phyloP scores from a whole-genome alignment of 2,888 invertebrate genomes.

The Aricia artaxerxes region DNA sequence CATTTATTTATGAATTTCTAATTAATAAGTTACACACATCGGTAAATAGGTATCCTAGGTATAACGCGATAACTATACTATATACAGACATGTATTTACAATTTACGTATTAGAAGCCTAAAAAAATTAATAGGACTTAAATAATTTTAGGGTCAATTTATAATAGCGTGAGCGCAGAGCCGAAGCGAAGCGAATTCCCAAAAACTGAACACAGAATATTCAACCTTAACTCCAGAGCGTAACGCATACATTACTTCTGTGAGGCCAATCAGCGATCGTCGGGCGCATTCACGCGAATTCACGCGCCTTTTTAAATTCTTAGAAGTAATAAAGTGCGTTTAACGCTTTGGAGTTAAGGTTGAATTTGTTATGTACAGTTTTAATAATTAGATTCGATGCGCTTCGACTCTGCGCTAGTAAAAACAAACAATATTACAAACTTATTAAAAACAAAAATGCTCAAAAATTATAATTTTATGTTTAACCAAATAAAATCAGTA shows the following conservation, averaged over 20 bases:
- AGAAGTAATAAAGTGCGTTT: too few species aligned
- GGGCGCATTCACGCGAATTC: too few species aligned
- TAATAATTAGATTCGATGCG: too few species aligned
- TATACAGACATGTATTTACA: constrained; percentile 25
- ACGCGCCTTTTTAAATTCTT: too few species aligned
- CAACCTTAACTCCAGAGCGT: too few species aligned
- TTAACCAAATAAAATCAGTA: not conserved
- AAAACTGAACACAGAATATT: too few species aligned
- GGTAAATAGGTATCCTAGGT: not conserved
- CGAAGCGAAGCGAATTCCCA: too few species aligned
- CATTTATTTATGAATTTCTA: not conserved
- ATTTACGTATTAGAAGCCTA: not conserved
- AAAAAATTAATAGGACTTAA: not conserved
- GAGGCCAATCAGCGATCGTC: too few species aligned
- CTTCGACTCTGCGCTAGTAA: not conserved
- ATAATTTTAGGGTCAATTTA: not conserved
- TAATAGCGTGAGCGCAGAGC: too few species aligned
- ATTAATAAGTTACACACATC: not conserved
- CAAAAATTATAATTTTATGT: not conserved
- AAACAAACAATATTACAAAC: not conserved
- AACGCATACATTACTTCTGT: too few species aligned
- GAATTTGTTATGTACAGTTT: too few species aligned
- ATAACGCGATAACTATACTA: not conserved
- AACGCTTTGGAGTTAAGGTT: too few species aligned
- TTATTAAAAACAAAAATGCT: not conserved